A percentile compares a stretch with the other conserved stretches of the same genome.
phyloP scores from a whole-genome alignment of 2,888 invertebrate species.

The Standfussiana lucernea region DNA sequence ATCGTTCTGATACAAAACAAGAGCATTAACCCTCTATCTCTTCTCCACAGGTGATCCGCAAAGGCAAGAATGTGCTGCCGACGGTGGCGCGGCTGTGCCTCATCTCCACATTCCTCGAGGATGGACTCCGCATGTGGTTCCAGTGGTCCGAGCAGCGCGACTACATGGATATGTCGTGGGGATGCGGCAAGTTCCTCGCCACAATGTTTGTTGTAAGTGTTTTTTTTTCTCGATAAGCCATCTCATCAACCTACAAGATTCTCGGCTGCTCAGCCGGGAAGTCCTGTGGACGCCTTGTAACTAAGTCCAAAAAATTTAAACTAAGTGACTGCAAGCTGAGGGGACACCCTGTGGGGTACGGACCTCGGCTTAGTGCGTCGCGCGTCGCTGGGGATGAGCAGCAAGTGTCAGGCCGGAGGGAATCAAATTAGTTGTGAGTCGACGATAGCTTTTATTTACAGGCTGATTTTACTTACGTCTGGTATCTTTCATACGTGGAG shows the following conservation, averaged over 20 bases:
- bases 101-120: conserved; percentile 99
- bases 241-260: background rate
- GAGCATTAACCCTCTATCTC: background rate
- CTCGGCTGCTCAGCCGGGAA: background rate
- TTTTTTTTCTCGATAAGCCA: background rate
- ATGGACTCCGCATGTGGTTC: conserved; percentile 99
- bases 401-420: background rate
- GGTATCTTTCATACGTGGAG: no score
- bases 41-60: conserved; percentile 94
- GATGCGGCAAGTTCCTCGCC: conserved; percentile 98
- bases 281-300: background rate
- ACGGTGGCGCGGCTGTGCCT: conserved; percentile 98
- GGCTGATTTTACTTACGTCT: background rate
- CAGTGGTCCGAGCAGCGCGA: conserved; percentile 99
- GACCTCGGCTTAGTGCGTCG: background rate
- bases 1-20: background rate
- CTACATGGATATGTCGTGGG: conserved; percentile 99
- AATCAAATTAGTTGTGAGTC: background rate
- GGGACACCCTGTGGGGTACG: background rate
- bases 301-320: background rate
- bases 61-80: conserved; percentile 97
- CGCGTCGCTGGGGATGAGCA: no score
- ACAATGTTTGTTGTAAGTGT: conserved; percentile 96
- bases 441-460: background rate
- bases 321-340: background rate